Evolutionary conservation across 2,888 invertebrate genomes (phyloP).

Genomic region (Aspidapion aeneum): DNA sequence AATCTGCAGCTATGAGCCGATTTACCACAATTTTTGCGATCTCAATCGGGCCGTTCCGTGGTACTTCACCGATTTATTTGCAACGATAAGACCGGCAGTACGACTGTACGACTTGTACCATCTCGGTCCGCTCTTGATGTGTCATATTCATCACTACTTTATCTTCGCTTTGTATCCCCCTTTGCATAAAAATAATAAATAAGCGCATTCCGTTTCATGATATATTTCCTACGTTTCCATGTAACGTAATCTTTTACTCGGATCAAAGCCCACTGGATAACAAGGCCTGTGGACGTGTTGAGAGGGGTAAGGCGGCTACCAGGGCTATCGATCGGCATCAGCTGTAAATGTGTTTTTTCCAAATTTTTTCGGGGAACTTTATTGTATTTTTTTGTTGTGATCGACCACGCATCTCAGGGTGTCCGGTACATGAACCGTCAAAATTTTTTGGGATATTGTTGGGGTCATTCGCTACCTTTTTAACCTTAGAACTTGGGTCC

Average conservation of each 20-base stretch:
- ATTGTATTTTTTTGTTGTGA: too few species aligned
- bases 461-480: too few species aligned
- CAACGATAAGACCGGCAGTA: neutral
- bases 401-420: too few species aligned
- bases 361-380: too few species aligned
- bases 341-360: too few species aligned
- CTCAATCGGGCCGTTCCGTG: neutral
- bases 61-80: neutral
- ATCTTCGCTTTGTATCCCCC: constrained; percentile 9
- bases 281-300: too few species aligned
- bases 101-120: constrained; percentile 6
- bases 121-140: constrained; percentile 14
- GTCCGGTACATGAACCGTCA: too few species aligned
- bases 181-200: neutral
- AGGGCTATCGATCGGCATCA: too few species aligned
- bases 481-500: too few species aligned
- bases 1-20: neutral
- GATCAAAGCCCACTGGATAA: too few species aligned
- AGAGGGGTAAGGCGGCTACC: too few species aligned
- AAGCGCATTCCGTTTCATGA: neutral
- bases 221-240: neutral
- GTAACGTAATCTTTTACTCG: neutral
- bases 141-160: constrained; percentile 16
- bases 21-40: neutral
- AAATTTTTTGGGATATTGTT: too few species aligned